A percentile compares a stretch with the other conserved stretches of the same genome.
Evolutionary conservation across 2,888 invertebrate species (phyloP).

Genomic region (Portevinia maculata): DNA sequence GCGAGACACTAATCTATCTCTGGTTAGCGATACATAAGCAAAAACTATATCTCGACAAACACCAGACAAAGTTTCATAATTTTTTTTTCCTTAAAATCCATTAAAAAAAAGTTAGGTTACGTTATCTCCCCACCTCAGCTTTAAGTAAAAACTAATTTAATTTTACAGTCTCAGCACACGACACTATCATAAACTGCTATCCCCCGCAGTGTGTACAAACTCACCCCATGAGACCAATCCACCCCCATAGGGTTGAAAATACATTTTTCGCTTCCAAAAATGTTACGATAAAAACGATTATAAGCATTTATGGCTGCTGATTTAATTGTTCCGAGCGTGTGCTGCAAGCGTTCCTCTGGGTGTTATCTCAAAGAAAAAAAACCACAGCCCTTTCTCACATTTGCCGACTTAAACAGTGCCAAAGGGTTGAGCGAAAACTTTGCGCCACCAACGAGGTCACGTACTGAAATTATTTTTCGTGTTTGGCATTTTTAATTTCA

Average conservation of each 20-base stretch:
- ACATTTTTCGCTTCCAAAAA: constrained; percentile 38
- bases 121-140: constrained; percentile 65
- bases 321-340: constrained; percentile 66
- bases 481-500: constrained; percentile 65
- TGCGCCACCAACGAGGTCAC: constrained; percentile 51
- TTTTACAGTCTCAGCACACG: constrained; percentile 68
- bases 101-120: constrained; percentile 60
- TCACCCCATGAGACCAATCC: constrained; percentile 5
- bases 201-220: constrained; percentile 19
- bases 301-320: constrained; percentile 66
- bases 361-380: constrained; percentile 62
- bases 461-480: constrained; percentile 63
- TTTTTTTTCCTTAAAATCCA: constrained; percentile 39
- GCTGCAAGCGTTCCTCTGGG: constrained; percentile 54
- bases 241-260: constrained; percentile 38
- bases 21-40: background rate
- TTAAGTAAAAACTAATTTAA: constrained; percentile 64
- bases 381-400: constrained; percentile 9
- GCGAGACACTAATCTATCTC: background rate
- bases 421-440: constrained; percentile 61
- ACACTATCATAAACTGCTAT: constrained; percentile 47
- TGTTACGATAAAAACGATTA: constrained; percentile 65
- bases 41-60: constrained; percentile 4
- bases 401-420: constrained; percentile 1
- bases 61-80: constrained; percentile 16